These are phyloP conservation scores for Lobophora halterata DNA, from an alignment of 2,888 invertebrate species.

Conservation along the genomic window DNA sequence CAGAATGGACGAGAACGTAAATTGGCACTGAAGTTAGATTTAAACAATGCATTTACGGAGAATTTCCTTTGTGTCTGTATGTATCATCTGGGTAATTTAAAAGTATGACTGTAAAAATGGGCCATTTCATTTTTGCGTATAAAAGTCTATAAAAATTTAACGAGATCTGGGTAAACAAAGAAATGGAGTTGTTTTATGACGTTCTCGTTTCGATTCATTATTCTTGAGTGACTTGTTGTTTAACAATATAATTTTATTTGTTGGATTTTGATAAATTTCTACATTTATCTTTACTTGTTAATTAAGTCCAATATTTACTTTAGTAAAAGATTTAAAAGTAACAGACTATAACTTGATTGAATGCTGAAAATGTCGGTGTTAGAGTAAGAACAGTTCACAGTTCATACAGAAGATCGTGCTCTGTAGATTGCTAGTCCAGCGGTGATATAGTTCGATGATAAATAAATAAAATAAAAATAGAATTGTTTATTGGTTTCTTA, in stretches of 20 bases:
- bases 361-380: background rate
- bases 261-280: no score
- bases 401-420: no score
- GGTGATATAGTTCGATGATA: no score
- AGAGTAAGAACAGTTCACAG: constrained; percentile 4
- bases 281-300: no score
- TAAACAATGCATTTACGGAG: constrained; percentile 8
- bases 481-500: no score
- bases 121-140: constrained; percentile 30
- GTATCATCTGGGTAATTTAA: constrained; percentile 11
- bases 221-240: constrained; percentile 14
- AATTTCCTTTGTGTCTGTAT: constrained; percentile 17
- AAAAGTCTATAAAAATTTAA: constrained; percentile 42
- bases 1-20: no score
- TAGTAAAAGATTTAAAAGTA: no score
- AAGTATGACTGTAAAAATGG: constrained; percentile 28
- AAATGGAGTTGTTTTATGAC: constrained; percentile 21
- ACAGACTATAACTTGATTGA: no score
- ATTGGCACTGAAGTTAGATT: constrained; percentile 11
- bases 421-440: no score
- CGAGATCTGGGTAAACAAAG: constrained; percentile 30
- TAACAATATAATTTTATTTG: constrained; percentile 9
- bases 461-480: no score
- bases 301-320: no score
- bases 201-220: constrained; percentile 23